These are phyloP conservation scores for Polydrusus tereticollis DNA, from an alignment of 2,888 invertebrate species.

Conservation along the genomic window DNA sequence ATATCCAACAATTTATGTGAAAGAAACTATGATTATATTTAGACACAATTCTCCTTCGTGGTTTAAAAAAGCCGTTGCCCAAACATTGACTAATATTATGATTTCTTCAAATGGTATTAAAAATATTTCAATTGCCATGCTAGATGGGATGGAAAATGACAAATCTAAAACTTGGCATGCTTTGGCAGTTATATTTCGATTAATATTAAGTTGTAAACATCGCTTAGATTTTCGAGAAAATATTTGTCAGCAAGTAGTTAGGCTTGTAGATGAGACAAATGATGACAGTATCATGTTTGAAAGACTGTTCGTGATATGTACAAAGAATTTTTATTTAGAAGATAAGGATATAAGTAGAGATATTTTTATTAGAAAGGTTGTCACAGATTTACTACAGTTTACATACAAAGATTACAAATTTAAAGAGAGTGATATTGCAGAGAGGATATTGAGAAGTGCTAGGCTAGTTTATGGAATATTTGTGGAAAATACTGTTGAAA, in stretches of 20 bases:
- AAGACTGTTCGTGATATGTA: conserved; percentile 71
- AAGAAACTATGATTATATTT: conserved; percentile 78
- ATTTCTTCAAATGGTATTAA: conserved; percentile 75
- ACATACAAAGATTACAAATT: conserved; percentile 56
- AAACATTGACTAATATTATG: conserved; percentile 73
- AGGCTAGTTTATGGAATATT: conserved; percentile 58
- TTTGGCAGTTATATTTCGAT: conserved; percentile 75
- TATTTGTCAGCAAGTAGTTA: conserved; percentile 70
- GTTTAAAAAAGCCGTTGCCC: conserved; percentile 74
- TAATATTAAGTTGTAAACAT: conserved; percentile 73
- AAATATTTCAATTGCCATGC: conserved; percentile 75
- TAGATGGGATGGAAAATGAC: conserved; percentile 66
- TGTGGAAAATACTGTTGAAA: conserved; percentile 54
- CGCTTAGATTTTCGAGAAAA: conserved; percentile 70
- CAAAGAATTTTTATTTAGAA: conserved; percentile 69
- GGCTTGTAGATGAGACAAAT: conserved; percentile 61
- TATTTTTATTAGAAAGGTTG: conserved; percentile 61
- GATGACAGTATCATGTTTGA: conserved; percentile 52
- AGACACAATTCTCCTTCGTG: conserved; percentile 73
- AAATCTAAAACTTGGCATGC: conserved; percentile 76
- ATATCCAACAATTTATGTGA: conserved; percentile 75
- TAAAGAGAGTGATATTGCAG: conserved; percentile 57
- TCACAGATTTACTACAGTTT: conserved; percentile 51
- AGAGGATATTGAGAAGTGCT: conserved; percentile 55
- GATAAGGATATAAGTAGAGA: conserved; percentile 66